Base-by-base conservation (phyloP, 2,888 invertebrate genomes). In the Ennomos quercinarius region DNA sequence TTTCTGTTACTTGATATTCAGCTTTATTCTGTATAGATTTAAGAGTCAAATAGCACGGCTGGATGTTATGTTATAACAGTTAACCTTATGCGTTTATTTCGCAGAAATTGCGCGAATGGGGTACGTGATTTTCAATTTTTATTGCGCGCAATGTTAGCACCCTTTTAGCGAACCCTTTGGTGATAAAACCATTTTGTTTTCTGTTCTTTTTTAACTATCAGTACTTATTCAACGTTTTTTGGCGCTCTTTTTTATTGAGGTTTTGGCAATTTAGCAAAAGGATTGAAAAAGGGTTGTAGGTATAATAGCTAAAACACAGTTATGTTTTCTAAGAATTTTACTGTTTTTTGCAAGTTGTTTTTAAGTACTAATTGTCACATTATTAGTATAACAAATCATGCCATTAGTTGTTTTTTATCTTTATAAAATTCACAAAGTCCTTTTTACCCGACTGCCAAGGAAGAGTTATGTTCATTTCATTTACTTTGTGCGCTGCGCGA, bases 141-240 rank as follows among this genome's bases (percentile, higher is more conserved):
- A 83, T 86, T 86, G 75, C 75, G 71, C 65, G 63, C 73, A 59
- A 72, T 71, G 67, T 73, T 78, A 10, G 46, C 60, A 51, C 35
- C 64, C 65, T 76, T 81, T 84, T 80, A 81, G 80, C 83, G 70
- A 84, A 79, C 81, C 82, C 80, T 86, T 88, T 86, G 54, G 73
- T 70, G 70, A 77, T 80, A 73, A 75, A 74, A 4, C 72, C 72
- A 75, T 84, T 86, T 79, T 62, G 71, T 78, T 69, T 51, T 47
- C 13, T 37, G 56, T 42, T 45, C 50, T 55, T 56, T 43, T 49
- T 46, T 38, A 68, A 61, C 45, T 53, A 36, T 59, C 55, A 10
- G 49, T 68, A 61, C 71, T 50, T 69, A 50, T 6, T 27, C 51
- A 27, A 60, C 57, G 39, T 71, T 72, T 72, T 64, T 72, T 73